phyloP scores from a whole-genome alignment of 1,140 invertebrate species.

The Asbolus verrucosus region DNA sequence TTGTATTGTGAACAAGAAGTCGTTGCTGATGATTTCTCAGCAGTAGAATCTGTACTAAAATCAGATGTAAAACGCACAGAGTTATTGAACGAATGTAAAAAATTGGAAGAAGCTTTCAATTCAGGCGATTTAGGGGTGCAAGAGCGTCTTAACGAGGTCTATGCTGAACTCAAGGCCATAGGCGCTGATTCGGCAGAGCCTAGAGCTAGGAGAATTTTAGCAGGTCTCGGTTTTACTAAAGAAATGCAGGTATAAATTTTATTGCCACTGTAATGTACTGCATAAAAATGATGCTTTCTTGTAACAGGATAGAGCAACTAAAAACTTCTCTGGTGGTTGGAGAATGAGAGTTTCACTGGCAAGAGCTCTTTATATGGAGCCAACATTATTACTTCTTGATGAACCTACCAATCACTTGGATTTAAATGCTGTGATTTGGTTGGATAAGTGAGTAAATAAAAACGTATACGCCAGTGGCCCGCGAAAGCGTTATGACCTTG shows the following conservation, averaged over 20 bases:
- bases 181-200: slow-evolving; percentile 97
- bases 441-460: slow-evolving; percentile 83
- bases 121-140: slow-evolving; percentile 78
- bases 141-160: slow-evolving; percentile 90
- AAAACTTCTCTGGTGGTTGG: slow-evolving; percentile 98
- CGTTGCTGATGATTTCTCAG: slow-evolving; percentile 89
- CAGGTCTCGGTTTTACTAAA: slow-evolving; percentile 95
- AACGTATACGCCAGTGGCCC: no score
- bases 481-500: no score
- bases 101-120: slow-evolving; percentile 83
- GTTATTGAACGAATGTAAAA: slow-evolving; percentile 85
- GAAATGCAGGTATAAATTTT: slow-evolving; percentile 82
- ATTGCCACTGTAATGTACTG: slow-evolving; percentile 5
- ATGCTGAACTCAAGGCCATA: slow-evolving; percentile 95
- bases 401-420: slow-evolving; percentile 97
- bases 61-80: slow-evolving; percentile 90
- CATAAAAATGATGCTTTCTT: no score
- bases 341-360: slow-evolving; percentile 98
- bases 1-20: slow-evolving; percentile 99
- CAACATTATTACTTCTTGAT: slow-evolving; percentile 94
- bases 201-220: slow-evolving; percentile 92
- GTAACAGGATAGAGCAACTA: slow-evolving; percentile 81
- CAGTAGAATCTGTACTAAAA: slow-evolving; percentile 93
- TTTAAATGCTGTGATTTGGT: slow-evolving; percentile 98
- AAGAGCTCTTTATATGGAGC: slow-evolving; percentile 90